Conservation (phyloP, 2,888 invertebrate genomes). For the Apotomis betuletana region DNA sequence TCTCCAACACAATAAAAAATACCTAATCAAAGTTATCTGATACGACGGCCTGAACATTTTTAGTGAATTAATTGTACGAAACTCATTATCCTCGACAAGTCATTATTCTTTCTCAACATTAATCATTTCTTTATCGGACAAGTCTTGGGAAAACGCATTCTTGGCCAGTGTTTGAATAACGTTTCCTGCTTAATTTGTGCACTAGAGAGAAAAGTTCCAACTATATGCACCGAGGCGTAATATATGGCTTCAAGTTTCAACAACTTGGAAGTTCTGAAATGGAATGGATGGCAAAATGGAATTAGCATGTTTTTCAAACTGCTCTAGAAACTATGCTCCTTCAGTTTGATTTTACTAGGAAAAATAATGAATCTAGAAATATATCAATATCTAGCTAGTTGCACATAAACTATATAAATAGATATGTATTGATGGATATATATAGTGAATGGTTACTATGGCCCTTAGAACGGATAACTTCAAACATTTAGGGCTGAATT, state of each 20-base stretch:
- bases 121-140: conserved; percentile 43
- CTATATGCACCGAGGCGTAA: conserved; percentile 36
- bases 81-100: conserved; percentile 41
- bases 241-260: conserved; percentile 37
- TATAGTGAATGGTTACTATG: too few relatives aligned
- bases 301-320: conserved; percentile 25
- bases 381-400: not conserved
- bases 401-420: too few relatives aligned
- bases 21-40: conserved; percentile 30
- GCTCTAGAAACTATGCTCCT: not conserved
- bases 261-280: conserved; percentile 34
- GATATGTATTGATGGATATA: too few relatives aligned
- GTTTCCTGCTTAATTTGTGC: conserved; percentile 44
- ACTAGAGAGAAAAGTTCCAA: conserved; percentile 43
- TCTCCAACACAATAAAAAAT: not conserved
- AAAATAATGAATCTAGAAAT: not conserved
- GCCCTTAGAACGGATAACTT: too few relatives aligned
- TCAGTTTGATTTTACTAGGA: not conserved
- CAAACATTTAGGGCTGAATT: too few relatives aligned
- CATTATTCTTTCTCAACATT: conserved; percentile 43
- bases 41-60: conserved; percentile 25
- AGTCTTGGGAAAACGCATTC: conserved; percentile 39
- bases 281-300: conserved; percentile 32
- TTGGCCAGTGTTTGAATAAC: conserved; percentile 41
- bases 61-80: conserved; percentile 39